phyloP scores from a whole-genome alignment of 2,797 vertebrate genomes.

The Scarus forsteni region DNA sequence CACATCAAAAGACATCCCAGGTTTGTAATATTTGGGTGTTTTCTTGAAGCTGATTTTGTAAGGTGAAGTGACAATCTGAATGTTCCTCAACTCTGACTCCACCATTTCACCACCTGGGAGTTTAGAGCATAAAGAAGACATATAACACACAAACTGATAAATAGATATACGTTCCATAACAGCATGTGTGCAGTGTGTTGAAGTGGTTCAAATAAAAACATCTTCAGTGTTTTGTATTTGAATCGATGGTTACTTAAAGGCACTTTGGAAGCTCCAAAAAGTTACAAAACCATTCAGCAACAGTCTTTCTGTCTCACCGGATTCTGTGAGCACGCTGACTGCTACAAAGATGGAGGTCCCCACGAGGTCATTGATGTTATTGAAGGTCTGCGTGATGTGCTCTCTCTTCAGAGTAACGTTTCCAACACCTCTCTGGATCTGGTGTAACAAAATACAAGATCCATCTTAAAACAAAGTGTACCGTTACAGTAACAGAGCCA shows the following conservation, averaged over 20 bases:
- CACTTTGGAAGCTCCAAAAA: too few species aligned
- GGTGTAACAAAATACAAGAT: conserved; percentile 8
- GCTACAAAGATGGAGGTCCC: conserved; percentile 80
- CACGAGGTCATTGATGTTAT: conserved; percentile 62
- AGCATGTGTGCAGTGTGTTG: too few species aligned
- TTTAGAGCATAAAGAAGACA: neutral
- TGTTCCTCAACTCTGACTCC: conserved; percentile 63
- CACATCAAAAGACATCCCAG: conserved; percentile 73
- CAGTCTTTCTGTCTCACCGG: conserved; percentile 73
- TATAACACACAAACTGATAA: neutral
- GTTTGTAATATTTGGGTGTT: conserved; percentile 77
- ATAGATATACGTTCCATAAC: neutral
- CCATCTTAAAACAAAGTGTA: neutral
- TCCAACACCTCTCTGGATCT: conserved; percentile 78
- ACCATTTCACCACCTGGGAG: conserved; percentile 76
- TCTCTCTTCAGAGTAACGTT: conserved; percentile 57
- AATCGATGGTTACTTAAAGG: too few species aligned
- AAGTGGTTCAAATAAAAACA: too few species aligned
- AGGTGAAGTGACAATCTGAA: conserved; percentile 74
- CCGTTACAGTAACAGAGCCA: neutral
- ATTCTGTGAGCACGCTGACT: conserved; percentile 84
- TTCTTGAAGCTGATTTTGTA: conserved; percentile 74
- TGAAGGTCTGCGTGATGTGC: conserved; percentile 62
- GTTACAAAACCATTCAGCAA: neutral
- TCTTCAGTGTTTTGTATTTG: too few species aligned